Evolutionary conservation across 2,113 vertebrate genomes (phyloP).

Genomic region (Psephotus haematonotus): DNA sequence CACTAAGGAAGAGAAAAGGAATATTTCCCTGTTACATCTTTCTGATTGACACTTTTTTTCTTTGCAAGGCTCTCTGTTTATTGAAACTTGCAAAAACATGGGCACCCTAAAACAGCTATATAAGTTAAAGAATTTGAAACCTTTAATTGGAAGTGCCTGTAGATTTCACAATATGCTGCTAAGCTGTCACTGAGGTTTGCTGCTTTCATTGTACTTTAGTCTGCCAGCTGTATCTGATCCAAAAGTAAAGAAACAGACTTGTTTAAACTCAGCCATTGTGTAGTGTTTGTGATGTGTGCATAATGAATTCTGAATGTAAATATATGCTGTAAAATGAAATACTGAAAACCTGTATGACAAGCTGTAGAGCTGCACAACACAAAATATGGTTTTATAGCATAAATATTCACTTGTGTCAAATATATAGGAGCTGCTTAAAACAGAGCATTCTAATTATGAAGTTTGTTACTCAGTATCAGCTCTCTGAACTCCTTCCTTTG

Average conservation of each 20-base stretch:
- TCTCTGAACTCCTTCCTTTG: constrained; percentile 20
- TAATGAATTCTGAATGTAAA: constrained; percentile 60
- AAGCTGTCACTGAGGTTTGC: constrained; percentile 15
- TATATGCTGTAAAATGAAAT: constrained; percentile 53
- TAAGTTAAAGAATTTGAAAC: not conserved
- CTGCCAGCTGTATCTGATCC: constrained; percentile 50
- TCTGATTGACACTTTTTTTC: not conserved
- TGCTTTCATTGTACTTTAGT: constrained; percentile 40
- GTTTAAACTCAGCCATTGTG: constrained; percentile 60
- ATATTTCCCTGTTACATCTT: not conserved
- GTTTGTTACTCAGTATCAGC: constrained; percentile 41
- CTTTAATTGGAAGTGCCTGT: constrained; percentile 39
- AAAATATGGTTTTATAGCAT: constrained; percentile 45
- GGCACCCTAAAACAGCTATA: not conserved
- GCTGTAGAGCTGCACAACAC: constrained; percentile 42
- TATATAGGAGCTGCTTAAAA: constrained; percentile 38
- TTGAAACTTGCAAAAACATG: not conserved
- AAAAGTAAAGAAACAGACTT: constrained; percentile 55
- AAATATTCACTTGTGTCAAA: constrained; percentile 52
- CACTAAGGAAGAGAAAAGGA: not conserved
- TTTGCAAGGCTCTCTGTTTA: not conserved
- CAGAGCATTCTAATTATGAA: constrained; percentile 39
- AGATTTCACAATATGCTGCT: constrained; percentile 12
- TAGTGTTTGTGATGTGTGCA: constrained; percentile 50
- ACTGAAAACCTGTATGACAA: constrained; percentile 54